Evolutionary conservation across 2,113 vertebrate genomes (phyloP).

Genomic region (Scatophagus argus): DNA sequence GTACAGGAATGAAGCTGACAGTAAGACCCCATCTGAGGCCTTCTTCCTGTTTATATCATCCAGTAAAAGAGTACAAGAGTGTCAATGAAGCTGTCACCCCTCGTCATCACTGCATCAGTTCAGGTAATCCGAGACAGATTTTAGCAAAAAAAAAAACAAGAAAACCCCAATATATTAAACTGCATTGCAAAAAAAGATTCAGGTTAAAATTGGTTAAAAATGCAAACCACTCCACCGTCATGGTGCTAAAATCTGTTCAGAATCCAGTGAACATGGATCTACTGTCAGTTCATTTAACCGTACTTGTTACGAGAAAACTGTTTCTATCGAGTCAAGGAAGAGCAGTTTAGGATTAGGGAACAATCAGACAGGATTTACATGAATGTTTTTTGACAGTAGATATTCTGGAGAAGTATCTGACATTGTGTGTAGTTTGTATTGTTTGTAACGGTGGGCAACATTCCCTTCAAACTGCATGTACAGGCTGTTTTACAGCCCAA

Average conservation of each 20-base stretch:
- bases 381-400: conserved; percentile 1
- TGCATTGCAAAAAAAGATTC: conserved; percentile 31
- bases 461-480: conserved; percentile 30
- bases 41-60: conserved; percentile 35
- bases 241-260: not conserved
- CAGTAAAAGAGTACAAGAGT: conserved; percentile 17
- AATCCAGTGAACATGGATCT: conserved; percentile 6
- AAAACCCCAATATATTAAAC: not conserved
- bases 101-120: conserved; percentile 2
- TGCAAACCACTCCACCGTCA: not conserved
- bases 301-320: not conserved
- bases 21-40: conserved; percentile 20
- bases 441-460: not conserved
- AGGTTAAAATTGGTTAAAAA: conserved; percentile 13
- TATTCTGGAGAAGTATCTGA: not conserved
- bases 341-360: conserved; percentile 21
- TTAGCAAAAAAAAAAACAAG: not conserved
- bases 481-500: no score
- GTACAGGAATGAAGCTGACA: conserved; percentile 51
- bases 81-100: not conserved
- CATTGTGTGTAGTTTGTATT: no score
- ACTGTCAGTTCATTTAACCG: conserved; percentile 7
- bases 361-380: conserved; percentile 25
- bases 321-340: conserved; percentile 11
- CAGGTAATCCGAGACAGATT: conserved; percentile 11